Percentiles rank a stretch among this genome's conserved stretches.
These are phyloP conservation scores for Lysandra bellargus DNA, from an alignment of 2,888 invertebrate species.

Conservation along the genomic window DNA sequence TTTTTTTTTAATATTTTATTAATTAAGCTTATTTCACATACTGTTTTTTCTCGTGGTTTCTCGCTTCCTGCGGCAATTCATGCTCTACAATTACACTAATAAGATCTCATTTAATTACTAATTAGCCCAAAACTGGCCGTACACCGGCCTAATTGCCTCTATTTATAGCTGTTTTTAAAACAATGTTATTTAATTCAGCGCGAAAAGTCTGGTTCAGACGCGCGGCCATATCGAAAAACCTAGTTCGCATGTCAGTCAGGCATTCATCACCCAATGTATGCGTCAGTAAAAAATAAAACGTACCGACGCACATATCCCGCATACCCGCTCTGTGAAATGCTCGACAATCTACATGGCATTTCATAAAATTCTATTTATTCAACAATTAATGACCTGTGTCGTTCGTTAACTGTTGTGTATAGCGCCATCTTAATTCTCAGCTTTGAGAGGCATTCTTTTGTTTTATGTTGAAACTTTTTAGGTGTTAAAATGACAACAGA, in stretches of 20 bases:
- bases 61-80: not conserved
- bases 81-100: slow-evolving; percentile 5
- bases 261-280: slow-evolving; percentile 29
- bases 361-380: slow-evolving; percentile 28
- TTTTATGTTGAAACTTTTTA: not conserved
- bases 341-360: slow-evolving; percentile 22
- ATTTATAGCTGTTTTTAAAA: slow-evolving; percentile 17
- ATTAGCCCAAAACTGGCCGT: not conserved
- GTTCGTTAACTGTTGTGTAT: slow-evolving; percentile 11
- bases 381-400: slow-evolving; percentile 22
- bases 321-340: slow-evolving; percentile 25
- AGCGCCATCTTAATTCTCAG: slow-evolving; percentile 17
- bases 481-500: not conserved
- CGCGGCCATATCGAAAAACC: slow-evolving; percentile 20
- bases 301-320: slow-evolving; percentile 26
- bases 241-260: slow-evolving; percentile 29
- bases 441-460: not conserved
- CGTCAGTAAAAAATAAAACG: slow-evolving; percentile 16
- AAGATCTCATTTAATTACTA: slow-evolving; percentile 17
- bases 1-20: not conserved
- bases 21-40: not conserved
- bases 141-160: slow-evolving; percentile 6
- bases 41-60: not conserved
- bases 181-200: slow-evolving; percentile 2
- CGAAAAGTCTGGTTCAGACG: not conserved